Base-by-base conservation (phyloP, 2,888 invertebrate species). In the Acholoe squamosa region DNA sequence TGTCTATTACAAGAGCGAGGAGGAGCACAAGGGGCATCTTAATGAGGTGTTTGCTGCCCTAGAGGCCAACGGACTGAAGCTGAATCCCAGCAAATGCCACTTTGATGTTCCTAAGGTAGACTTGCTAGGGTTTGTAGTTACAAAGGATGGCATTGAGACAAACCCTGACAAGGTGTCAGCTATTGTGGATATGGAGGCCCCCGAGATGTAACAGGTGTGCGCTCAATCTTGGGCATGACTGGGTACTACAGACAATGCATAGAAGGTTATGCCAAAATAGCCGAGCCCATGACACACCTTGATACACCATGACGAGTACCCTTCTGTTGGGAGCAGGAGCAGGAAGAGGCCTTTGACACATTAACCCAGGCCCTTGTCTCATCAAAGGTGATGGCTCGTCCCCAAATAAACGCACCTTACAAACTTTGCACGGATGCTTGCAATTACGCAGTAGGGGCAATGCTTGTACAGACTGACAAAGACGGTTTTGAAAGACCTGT, bases 351-450 rank as follows among this genome's bases (percentile, higher is more conserved):
- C 25, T 90, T 90, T 77, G 51, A 90, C 12, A 33, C 52, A 10
- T 31, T 90, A 54, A 90, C 77, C 28, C 51, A 77, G 16, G 5
- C 28, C 22, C 43, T 90, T 33, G 71, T 71, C 12, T 76, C 90
- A 5, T 56, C 16, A 14, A 1, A 12, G 14, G 89, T 89, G 0
- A 89, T 89, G 89, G 89, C 89, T 61, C 61, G 31, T 34, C 89
- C 89, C 10, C 28, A 89, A 1, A 89, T 56, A 1, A 12, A 0
- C 0, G 56, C 54, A 31, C 89, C 89, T 7, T 89, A 89, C 31
- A 89, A 89, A 31, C 31, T 89, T 5, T 89, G 10, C 61, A 89
- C 89, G 3, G 89, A 89, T 34, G 89, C 89, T 1, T 89, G 28
- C 28, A 31, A 89, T 16, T 56, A 54, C 22, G 12, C 56, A 0